phyloP scores from a whole-genome alignment of 2,113 vertebrate species.

The Ictidomys tridecemlineatus region DNA sequence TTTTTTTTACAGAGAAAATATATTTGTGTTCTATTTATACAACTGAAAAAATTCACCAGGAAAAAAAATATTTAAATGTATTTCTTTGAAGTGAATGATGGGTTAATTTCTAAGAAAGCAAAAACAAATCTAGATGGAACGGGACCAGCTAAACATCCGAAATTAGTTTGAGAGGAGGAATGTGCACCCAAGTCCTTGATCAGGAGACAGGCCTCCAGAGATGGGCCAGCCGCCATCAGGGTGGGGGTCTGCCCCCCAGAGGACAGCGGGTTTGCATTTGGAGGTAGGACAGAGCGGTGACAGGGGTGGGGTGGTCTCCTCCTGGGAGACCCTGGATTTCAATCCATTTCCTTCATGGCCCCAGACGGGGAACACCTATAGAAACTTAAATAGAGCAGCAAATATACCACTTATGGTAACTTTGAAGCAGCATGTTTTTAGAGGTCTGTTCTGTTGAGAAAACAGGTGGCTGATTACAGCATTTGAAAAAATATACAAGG shows the following conservation, averaged over 20 bases:
- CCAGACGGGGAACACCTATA: not conserved
- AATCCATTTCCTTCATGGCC: not conserved
- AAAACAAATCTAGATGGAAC: slow-evolving; percentile 14
- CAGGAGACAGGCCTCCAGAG: not conserved
- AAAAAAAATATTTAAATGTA: not conserved
- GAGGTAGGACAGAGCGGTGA: not conserved
- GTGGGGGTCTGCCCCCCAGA: too few relatives aligned
- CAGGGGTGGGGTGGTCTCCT: not conserved
- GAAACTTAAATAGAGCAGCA: too few relatives aligned
- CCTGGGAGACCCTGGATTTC: not conserved
- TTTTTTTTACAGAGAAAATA: slow-evolving; percentile 11
- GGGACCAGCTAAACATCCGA: not conserved
- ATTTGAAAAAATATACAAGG: not conserved
- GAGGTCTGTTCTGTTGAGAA: too few relatives aligned
- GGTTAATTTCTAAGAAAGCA: slow-evolving; percentile 50
- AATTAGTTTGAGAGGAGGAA: not conserved
- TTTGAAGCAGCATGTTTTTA: too few relatives aligned
- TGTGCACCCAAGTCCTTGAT: not conserved
- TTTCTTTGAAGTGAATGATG: slow-evolving; percentile 12
- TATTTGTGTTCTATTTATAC: slow-evolving; percentile 30
- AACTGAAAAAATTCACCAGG: slow-evolving; percentile 20
- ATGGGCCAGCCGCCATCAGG: fast-evolving
- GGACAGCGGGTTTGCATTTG: not conserved
- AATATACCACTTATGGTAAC: too few relatives aligned
- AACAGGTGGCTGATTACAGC: not conserved